Percentiles rank a stretch among this genome's conserved stretches.
phyloP scores from a whole-genome alignment of 2,888 invertebrate genomes.

The Lepidocyrtoides sp. region DNA sequence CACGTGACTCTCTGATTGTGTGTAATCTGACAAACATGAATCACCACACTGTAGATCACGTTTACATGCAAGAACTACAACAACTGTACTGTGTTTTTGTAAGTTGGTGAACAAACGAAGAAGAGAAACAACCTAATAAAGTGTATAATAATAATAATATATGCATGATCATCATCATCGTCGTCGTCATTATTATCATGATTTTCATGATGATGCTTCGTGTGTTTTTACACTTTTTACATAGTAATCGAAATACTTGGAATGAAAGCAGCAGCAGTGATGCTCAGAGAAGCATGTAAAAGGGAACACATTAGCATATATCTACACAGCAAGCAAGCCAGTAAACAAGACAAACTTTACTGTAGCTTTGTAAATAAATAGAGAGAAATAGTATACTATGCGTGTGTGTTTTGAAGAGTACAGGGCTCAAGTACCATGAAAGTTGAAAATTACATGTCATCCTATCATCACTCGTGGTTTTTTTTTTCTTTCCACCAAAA shows the following conservation, averaged over 20 bases:
- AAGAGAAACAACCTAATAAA: slow-evolving; percentile 51
- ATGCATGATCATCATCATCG: slow-evolving; percentile 43
- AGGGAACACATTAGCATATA: slow-evolving; percentile 63
- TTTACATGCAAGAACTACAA: slow-evolving; percentile 46
- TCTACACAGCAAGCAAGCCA: not conserved
- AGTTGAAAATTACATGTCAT: slow-evolving; percentile 70
- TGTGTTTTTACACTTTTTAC: not conserved
- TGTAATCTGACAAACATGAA: slow-evolving; percentile 76
- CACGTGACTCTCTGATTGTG: slow-evolving; percentile 68
- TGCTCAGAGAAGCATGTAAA: slow-evolving; percentile 59
- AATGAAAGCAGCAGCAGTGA: not conserved
- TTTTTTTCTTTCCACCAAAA: slow-evolving; percentile 30
- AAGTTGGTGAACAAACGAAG: not conserved
- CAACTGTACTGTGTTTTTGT: not conserved
- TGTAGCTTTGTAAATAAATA: slow-evolving; percentile 29
- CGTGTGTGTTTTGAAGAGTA: not conserved
- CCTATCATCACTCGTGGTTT: slow-evolving; percentile 56
- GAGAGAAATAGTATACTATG: not conserved
- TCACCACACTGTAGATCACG: slow-evolving; percentile 72
- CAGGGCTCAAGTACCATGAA: slow-evolving; percentile 70
- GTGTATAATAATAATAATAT: slow-evolving; percentile 17
- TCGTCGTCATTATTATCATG: slow-evolving; percentile 9
- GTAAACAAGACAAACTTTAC: not conserved
- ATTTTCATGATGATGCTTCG: slow-evolving; percentile 19
- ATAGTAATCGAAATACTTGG: not conserved